Evolutionary conservation across 2,113 vertebrate species (phyloP), one percentile per base, ranked within the genome.

Genomic region (Pituophis catenifer): DNA sequence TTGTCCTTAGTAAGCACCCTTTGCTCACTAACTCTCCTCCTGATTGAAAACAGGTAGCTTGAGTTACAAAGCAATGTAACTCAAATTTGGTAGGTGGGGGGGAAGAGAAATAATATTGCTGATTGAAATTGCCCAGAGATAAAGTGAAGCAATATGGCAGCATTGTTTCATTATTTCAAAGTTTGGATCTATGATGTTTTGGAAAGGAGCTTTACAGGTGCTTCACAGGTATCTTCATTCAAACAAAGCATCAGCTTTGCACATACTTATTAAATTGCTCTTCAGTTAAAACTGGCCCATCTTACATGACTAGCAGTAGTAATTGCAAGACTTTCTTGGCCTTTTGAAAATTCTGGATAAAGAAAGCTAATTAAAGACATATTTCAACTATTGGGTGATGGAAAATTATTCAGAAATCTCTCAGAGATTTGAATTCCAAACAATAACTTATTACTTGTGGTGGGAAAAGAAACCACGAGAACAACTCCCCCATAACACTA

Each of bases 391-490:
- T 86, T 93, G 24, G 53, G 8, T 53, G 57, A 90, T 90, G 75
- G 92, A 90, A 93, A 90, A 93, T 62, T 90, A 59, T 93, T 93
- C 53, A 5, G 23, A 90, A 81, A 86, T 86, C 92, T 90, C 48
- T 15, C 55, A 62, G 75, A 86, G 88, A 86, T 48, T 29, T n/a
- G 19, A 48, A 93, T 93, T 52, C 88, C 92, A 26, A 52, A 33
- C 8, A 48, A 93, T 86, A 90, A 90, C 52, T 38, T 59, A 90
- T 86, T 86, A 50, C 23, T 86, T 86, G 19, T 3, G 21, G 17
- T 62, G 48, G 81, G 29, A 90, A 93, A 87, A 23, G n/a, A 87
- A 86, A 54, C 23, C 89, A 87, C 44, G 57, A 65, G 89, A 93
- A 87, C 57, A 48, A 57, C 89, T 93, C 89, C 92, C 90, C 81